Evolutionary conservation across 2,113 vertebrate genomes (phyloP), one percentile per base, ranked within the genome.

Genomic region (Nestor notabilis): DNA sequence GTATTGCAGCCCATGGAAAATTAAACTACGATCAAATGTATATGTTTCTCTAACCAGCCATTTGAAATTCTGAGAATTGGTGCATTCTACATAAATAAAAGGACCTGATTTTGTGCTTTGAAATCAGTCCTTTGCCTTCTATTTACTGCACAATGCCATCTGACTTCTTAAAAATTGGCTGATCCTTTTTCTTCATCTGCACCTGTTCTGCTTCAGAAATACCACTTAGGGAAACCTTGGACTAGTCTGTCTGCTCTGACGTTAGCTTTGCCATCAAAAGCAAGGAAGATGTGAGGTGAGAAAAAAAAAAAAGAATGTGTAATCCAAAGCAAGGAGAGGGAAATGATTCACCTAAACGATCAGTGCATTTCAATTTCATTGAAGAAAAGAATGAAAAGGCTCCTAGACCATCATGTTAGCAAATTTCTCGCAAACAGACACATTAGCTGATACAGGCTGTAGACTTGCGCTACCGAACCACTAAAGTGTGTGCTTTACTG

Each of bases 21-120:
- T 94, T 90, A 97, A 87, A 95, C 93, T 90, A 87, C 4, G 94
- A 93, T 96, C 94, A 96, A 96, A 97, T 56, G 79, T 95, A 95
- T 96, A 96, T 21, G 21, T 97, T 97, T 97, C 89, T 97, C 89
- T 95, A 98, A 97, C 96, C 96, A 95, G 93, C 88, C 92, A 95
- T 98, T 98, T 97, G 86, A 96, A 94, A 96, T 91, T 85, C 92
- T 80, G 85, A 19, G 87, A 98, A 98, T 97, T 94, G 97, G 93
- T 93, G 96, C 88, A 98, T 98, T 98, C 96, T 97, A 72, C 91
- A 77, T 97, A 97, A 96, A 97, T 98, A 95, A 98, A 98, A 97
- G 96, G 92, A 96, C 80, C 95, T 97, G 97, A 98, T 98, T 97
- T 96, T 47, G 83, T 96, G 97, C 97, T 98, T 97, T 96, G 96